These are phyloP conservation scores for Morus bassanus DNA, from an alignment of 2,797 vertebrate species.

Conservation along the genomic window DNA sequence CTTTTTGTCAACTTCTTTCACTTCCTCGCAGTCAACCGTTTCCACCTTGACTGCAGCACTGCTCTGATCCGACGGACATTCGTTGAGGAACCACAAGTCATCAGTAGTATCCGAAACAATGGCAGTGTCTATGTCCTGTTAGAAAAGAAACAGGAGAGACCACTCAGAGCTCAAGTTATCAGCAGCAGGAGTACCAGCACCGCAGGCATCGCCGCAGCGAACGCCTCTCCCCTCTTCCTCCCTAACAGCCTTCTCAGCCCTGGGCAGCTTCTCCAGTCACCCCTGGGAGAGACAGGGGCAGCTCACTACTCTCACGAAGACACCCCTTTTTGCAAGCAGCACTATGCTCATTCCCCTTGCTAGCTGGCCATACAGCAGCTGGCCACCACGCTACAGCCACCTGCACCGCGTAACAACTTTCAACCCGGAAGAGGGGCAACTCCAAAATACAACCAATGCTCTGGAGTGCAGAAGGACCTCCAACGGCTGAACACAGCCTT, in stretches of 20 bases:
- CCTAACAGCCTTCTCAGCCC: not conserved
- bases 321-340: not conserved
- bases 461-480: not conserved
- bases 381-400: not conserved
- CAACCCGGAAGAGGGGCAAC: not conserved
- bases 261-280: not conserved
- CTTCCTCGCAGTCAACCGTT: conserved; percentile 74
- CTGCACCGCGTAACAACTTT: not conserved
- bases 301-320: not conserved
- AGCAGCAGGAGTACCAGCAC: not conserved
- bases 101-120: conserved; percentile 96
- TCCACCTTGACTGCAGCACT: conserved; percentile 86
- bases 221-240: not conserved
- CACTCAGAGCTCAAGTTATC: not conserved
- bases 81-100: conserved; percentile 93
- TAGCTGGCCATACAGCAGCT: not conserved
- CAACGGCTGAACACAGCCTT: not conserved
- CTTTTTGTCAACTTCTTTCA: conserved; percentile 68
- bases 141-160: conserved; percentile 42
- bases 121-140: conserved; percentile 93
- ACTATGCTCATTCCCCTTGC: not conserved
- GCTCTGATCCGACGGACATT: conserved; percentile 87
- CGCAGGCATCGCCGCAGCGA: not conserved
- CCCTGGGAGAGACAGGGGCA: not conserved
- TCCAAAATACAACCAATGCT: not conserved